Evolutionary conservation across 2,113 vertebrate genomes (phyloP).

Genomic region (Lonchura striata): DNA sequence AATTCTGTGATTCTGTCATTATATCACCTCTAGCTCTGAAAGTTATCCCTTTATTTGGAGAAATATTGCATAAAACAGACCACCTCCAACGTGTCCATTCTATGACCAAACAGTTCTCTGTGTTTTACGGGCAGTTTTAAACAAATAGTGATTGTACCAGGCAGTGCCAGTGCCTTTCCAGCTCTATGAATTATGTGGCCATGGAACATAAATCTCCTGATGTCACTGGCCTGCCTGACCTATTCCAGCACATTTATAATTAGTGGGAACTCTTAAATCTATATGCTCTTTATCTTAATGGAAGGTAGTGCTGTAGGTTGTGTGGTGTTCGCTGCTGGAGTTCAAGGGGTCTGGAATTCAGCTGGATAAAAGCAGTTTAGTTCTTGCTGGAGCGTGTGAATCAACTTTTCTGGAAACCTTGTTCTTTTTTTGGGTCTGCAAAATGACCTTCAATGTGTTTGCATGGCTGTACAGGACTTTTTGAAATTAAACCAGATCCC

Average conservation of each 20-base stretch:
- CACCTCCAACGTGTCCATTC: fast-evolving
- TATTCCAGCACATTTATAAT: background rate
- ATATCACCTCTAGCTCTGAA: background rate
- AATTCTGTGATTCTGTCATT: background rate
- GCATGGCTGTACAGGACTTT: background rate
- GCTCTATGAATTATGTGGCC: background rate
- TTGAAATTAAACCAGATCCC: background rate
- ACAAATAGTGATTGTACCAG: background rate
- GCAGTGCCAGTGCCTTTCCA: background rate
- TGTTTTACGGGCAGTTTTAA: background rate
- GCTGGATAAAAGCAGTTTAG: background rate
- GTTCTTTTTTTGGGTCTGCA: background rate
- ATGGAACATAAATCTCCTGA: background rate
- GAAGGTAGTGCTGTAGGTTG: background rate
- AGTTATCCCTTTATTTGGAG: background rate
- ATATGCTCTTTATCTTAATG: background rate
- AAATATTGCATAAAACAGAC: background rate
- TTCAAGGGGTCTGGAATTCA: background rate
- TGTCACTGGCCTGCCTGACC: background rate
- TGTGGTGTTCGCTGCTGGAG: background rate
- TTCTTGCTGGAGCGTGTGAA: background rate
- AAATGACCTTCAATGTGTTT: background rate
- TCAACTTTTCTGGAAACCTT: background rate
- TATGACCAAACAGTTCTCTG: background rate
- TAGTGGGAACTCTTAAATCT: background rate